Evolutionary conservation across 2,797 vertebrate genomes (phyloP), one percentile per base, ranked within the genome.

Genomic region (Distichodus sexfasciatus): DNA sequence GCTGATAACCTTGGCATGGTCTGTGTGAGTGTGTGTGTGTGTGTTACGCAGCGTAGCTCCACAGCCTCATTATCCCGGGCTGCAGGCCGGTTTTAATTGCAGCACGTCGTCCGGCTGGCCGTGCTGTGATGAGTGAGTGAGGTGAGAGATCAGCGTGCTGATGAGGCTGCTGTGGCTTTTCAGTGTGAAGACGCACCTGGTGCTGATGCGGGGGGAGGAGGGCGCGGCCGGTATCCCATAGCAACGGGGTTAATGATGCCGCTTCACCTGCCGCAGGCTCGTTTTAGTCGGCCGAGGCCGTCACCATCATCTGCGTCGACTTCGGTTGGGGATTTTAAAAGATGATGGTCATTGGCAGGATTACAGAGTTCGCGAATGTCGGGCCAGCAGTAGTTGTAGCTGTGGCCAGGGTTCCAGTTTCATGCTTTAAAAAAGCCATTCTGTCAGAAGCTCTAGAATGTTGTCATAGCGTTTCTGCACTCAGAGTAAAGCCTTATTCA

Each of bases 1-100:
- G 36, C 71, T 60, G 65, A 75, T 79, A 81, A 77, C 74, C 78
- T 82, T 79, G 76, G 66, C 51, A 35, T 72, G 60, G 69, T 71
- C 69, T 48, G 28, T 23, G 48, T 28, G 43, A 74, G 53, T 62
- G 53, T 47, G 69, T 54, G 61, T 62, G 58, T 28, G 11, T 14
- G 54, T 21, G 51, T 71, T 50, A 57, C 47, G 47, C 67, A 78
- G 54, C 33, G 62, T 71, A 65, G 68, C 65, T 72, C 68, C 33
- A 26, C 43, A 68, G 70, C 68, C 75, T 76, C 75, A 75, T 71
- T 81, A 75, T 60, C 69, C 65, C 47, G 15, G 60, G 66, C 66
- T 69, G 71, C 72, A 71, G 74, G 55, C 66, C 63, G 77, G 41
- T 59, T 71, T 76, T 75, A 73, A 79, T 81, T 75, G 64, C 71